Percentiles rank a stretch among this genome's conserved stretches.
Conservation (phyloP, 2,113 vertebrate species). For the Pandion haliaetus region DNA sequence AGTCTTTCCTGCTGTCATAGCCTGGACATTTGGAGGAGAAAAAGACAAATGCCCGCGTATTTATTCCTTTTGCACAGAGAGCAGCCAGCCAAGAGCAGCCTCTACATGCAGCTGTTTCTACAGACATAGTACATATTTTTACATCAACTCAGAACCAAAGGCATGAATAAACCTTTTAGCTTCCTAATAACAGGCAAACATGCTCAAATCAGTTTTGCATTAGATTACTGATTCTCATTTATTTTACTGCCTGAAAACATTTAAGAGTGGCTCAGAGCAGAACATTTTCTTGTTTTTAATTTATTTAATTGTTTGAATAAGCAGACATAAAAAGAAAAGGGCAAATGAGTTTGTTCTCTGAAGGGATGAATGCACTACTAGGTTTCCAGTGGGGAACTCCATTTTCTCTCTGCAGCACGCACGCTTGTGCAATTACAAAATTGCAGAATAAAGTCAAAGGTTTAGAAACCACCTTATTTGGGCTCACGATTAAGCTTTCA, state of each 20-base stretch:
- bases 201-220: neutral
- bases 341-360: neutral
- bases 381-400: neutral
- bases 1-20: neutral
- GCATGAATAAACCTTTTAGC: conserved; percentile 1
- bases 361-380: neutral
- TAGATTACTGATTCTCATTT: neutral
- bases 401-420: neutral
- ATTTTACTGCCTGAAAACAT: neutral
- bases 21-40: neutral
- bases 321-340: neutral
- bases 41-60: neutral
- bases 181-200: neutral
- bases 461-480: neutral
- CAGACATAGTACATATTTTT: neutral
- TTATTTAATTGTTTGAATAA: conserved; percentile 22
- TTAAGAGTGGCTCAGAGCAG: neutral
- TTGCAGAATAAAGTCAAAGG: neutral
- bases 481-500: neutral
- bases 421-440: neutral
- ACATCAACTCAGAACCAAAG: neutral
- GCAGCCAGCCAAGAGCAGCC: neutral
- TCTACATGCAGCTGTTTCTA: neutral
- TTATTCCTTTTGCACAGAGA: neutral
- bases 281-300: neutral